Percentiles rank a stretch among this genome's conserved stretches.
phyloP scores from a whole-genome alignment of 2,113 vertebrate species.

The Perca fluviatilis region DNA sequence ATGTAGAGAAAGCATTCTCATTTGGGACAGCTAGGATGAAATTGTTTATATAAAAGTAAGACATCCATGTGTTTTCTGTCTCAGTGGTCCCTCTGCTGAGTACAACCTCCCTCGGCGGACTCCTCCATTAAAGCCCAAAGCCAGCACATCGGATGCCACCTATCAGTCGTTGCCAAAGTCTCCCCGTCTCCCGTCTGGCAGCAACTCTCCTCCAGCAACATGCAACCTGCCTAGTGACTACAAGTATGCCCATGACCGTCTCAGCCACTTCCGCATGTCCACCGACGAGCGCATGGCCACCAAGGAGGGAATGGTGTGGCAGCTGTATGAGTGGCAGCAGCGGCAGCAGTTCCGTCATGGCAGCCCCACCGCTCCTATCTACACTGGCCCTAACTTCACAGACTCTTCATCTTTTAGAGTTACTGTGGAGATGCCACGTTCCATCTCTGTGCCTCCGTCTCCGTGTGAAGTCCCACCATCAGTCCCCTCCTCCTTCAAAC shows the following conservation, averaged over 20 bases:
- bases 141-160: constrained; percentile 84
- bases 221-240: constrained; percentile 96
- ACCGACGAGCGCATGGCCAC: constrained; percentile 93
- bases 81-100: constrained; percentile 86
- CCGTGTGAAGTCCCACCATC: constrained; percentile 93
- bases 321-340: constrained; percentile 99
- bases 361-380: constrained; percentile 92
- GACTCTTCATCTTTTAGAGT: constrained; percentile 91
- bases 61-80: constrained; percentile 2
- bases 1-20: background rate
- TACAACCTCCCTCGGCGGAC: constrained; percentile 89
- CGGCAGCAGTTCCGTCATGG: constrained; percentile 97
- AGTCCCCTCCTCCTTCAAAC: constrained; percentile 85
- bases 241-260: constrained; percentile 96
- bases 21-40: background rate
- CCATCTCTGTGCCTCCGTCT: constrained; percentile 95
- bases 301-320: constrained; percentile 97
- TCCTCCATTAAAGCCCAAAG: constrained; percentile 87
- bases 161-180: constrained; percentile 96
- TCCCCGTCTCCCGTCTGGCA: constrained; percentile 85
- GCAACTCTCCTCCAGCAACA: constrained; percentile 86
- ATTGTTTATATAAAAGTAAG: background rate
- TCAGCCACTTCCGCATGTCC: constrained; percentile 98
- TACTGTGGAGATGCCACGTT: constrained; percentile 93
- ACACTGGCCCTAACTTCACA: constrained; percentile 87